Conservation (phyloP, 2,888 invertebrate species). For the Anarsia innoxiella region DNA sequence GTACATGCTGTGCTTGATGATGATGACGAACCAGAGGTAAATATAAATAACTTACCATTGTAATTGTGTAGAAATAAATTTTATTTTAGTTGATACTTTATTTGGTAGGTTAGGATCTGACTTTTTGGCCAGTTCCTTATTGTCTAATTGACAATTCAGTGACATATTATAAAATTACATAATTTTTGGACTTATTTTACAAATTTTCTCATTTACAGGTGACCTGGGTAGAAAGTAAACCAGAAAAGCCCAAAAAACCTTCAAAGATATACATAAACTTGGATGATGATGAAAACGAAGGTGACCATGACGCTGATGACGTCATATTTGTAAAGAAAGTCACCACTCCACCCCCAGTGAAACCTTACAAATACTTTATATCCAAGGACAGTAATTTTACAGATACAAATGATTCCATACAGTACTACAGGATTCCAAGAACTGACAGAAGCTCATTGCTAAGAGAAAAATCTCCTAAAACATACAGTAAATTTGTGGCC, state of each 20-base stretch:
- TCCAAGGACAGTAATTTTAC: conserved; percentile 28
- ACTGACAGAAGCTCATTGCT: conserved; percentile 32
- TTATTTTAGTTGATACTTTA: too few species aligned
- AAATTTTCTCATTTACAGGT: too few species aligned
- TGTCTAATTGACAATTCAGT: too few species aligned
- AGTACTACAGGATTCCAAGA: conserved; percentile 41
- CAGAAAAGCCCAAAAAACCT: conserved; percentile 34
- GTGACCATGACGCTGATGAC: conserved; percentile 43
- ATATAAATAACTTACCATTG: too few species aligned
- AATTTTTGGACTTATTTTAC: too few species aligned
- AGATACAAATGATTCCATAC: conserved; percentile 32
- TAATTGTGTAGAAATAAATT: too few species aligned
- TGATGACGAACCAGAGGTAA: conserved; percentile 50
- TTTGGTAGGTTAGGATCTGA: too few species aligned
- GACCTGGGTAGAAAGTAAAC: conserved; percentile 44
- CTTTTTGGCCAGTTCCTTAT: too few species aligned
- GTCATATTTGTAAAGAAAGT: conserved; percentile 59
- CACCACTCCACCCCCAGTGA: conserved; percentile 34
- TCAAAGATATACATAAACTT: conserved; percentile 50
- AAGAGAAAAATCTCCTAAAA: conserved; percentile 50
- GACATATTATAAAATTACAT: too few species aligned
- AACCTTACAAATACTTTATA: conserved; percentile 45
- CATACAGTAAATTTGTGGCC: conserved; percentile 47
- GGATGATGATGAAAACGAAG: conserved; percentile 40
- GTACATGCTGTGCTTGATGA: conserved; percentile 49